phyloP scores from a whole-genome alignment of 2,797 vertebrate genomes.

The Eidolon dupreanum region DNA sequence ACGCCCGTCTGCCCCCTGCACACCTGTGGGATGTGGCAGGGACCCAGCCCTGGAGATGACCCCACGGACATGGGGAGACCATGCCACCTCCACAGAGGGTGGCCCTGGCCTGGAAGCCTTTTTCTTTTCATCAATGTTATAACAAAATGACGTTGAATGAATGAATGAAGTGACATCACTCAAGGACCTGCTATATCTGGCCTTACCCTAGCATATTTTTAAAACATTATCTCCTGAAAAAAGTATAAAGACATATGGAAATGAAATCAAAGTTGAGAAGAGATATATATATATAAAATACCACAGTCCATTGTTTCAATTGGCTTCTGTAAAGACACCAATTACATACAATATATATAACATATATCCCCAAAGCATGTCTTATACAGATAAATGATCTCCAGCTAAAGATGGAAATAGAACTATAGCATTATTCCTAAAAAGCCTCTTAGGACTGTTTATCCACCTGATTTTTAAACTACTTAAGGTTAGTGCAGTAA shows the following conservation, averaged over 20 bases:
- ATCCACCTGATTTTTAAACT: slow-evolving; percentile 51
- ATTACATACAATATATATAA: neutral
- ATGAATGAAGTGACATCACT: neutral
- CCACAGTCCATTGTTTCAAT: neutral
- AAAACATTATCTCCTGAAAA: neutral
- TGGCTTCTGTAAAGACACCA: neutral
- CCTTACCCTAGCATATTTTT: neutral
- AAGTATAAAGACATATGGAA: neutral
- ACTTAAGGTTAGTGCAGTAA: slow-evolving; percentile 30
- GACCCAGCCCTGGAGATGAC: neutral
- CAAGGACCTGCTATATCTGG: neutral
- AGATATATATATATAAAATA: neutral
- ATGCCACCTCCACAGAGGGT: neutral
- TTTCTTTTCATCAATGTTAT: too few species aligned
- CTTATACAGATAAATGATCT: slow-evolving; percentile 66
- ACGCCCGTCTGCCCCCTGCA: neutral
- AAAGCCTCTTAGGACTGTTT: slow-evolving; percentile 63
- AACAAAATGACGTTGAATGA: neutral
- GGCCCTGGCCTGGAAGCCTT: neutral
- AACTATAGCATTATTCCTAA: slow-evolving; percentile 47
- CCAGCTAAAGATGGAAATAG: slow-evolving; percentile 69
- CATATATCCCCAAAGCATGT: slow-evolving; percentile 63
- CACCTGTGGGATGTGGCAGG: neutral
- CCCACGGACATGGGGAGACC: neutral
- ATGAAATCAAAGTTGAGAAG: neutral